Evolutionary conservation across 2,797 vertebrate species (phyloP).

Genomic region (Iguana delicatissima): DNA sequence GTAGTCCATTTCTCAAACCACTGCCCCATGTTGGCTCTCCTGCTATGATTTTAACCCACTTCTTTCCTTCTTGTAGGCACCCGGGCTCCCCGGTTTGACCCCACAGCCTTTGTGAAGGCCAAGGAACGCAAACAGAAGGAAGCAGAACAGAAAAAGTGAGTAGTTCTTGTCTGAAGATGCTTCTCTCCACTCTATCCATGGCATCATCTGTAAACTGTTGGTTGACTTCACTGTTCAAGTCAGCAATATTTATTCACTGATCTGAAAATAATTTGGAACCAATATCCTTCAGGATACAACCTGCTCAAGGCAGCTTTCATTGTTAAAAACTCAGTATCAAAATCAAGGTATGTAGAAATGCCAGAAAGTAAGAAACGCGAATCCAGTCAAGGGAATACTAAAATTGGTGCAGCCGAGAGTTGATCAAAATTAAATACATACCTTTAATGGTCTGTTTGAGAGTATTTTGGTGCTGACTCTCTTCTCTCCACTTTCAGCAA

Average conservation of each 20-base stretch:
- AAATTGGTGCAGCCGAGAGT: not conserved
- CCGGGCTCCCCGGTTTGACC: constrained; percentile 86
- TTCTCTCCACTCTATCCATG: not conserved
- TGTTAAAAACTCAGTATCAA: no score
- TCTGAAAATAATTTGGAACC: no score
- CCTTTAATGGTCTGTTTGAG: no score
- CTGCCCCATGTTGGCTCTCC: no score
- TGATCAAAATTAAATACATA: not conserved
- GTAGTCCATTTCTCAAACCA: no score
- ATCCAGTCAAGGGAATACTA: not conserved
- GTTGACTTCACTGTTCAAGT: no score
- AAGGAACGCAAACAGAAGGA: constrained; percentile 87
- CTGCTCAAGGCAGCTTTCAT: no score
- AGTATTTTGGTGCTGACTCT: not conserved
- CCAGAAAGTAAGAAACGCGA: not conserved
- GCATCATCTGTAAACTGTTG: rapidly evolving
- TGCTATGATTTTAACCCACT: no score
- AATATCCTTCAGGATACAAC: no score
- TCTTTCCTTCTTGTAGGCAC: constrained; percentile 73
- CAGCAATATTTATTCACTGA: not conserved
- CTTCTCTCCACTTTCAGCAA: constrained; percentile 73
- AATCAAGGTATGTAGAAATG: not conserved
- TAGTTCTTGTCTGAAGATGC: not conserved
- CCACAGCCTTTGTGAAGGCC: constrained; percentile 91
- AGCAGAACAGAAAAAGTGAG: constrained; percentile 86